Evolutionary conservation across 2,888 invertebrate species (phyloP).

Genomic region (Sarcophaga caerulescens): DNA sequence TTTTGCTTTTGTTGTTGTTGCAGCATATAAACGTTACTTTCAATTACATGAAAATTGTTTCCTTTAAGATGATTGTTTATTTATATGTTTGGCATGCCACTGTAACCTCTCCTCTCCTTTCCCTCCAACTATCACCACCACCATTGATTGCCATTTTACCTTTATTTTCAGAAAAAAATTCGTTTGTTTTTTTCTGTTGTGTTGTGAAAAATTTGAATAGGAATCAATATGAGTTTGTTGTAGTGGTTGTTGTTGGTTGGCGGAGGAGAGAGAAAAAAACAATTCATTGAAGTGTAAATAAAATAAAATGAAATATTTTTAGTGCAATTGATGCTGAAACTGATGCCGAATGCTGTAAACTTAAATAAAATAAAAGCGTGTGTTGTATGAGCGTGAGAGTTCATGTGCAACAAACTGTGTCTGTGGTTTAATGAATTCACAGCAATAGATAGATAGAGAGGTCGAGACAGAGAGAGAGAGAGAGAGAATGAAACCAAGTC

Average conservation of each 20-base stretch:
- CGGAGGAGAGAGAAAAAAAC: too few species aligned
- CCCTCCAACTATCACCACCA: neutral
- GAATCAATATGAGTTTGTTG: constrained; percentile 15
- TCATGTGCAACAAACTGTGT: neutral
- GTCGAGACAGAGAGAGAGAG: too few species aligned
- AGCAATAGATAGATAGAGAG: neutral
- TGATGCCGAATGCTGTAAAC: neutral
- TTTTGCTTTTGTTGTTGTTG: neutral
- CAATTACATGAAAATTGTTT: constrained; percentile 56
- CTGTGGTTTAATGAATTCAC: constrained; percentile 16
- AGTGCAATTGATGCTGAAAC: constrained; percentile 45
- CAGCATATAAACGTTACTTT: constrained; percentile 40
- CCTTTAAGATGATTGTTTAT: constrained; percentile 50
- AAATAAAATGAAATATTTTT: constrained; percentile 44
- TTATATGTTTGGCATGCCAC: constrained; percentile 2
- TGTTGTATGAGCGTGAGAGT: neutral
- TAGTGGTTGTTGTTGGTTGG: neutral
- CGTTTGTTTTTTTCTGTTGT: neutral
- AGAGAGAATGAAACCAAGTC: neutral
- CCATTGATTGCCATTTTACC: constrained; percentile 32
- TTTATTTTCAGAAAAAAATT: constrained; percentile 5
- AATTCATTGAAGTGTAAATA: constrained; percentile 58
- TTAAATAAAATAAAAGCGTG: neutral
- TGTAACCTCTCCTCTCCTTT: neutral
- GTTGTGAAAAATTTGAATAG: constrained; percentile 33